Evolutionary conservation across 2,888 invertebrate genomes (phyloP).

Genomic region (Tineola bisselliella): DNA sequence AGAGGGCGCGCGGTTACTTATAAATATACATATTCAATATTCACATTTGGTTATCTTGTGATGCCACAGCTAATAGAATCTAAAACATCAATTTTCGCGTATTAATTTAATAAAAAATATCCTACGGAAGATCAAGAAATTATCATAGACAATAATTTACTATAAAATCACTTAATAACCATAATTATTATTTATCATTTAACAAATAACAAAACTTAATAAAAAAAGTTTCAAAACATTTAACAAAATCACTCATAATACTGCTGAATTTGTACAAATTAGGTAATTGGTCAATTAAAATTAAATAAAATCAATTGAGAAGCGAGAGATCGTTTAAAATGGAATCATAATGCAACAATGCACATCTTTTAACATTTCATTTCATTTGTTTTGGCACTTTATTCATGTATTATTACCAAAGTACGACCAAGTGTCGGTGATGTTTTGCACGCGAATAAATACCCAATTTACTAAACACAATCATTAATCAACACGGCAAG

Average conservation of each 20-base stretch:
- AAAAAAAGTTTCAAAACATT: conserved; percentile 59
- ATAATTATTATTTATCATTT: conserved; percentile 39
- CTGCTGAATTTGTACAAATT: conserved; percentile 66
- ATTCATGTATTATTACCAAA: not conserved
- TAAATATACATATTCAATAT: not conserved
- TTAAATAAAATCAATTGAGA: not conserved
- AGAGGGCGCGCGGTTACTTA: not conserved
- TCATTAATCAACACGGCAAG: too few species aligned
- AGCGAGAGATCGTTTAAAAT: conserved; percentile 1
- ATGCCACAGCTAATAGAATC: not conserved
- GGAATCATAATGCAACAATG: not conserved
- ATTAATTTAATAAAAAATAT: not conserved
- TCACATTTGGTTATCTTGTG: not conserved
- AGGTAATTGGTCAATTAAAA: conserved; percentile 41
- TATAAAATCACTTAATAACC: conserved; percentile 24
- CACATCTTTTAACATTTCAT: too few species aligned
- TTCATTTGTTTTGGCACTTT: not conserved
- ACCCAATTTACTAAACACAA: too few species aligned
- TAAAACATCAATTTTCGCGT: not conserved
- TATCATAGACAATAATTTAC: conserved; percentile 1
- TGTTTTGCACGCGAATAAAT: not conserved
- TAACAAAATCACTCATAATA: conserved; percentile 68
- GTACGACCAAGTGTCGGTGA: not conserved
- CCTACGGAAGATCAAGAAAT: conserved; percentile 8
- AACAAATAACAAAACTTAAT: conserved; percentile 67